Conservation (phyloP, 2,797 vertebrate species). For the Masticophis lateralis region DNA sequence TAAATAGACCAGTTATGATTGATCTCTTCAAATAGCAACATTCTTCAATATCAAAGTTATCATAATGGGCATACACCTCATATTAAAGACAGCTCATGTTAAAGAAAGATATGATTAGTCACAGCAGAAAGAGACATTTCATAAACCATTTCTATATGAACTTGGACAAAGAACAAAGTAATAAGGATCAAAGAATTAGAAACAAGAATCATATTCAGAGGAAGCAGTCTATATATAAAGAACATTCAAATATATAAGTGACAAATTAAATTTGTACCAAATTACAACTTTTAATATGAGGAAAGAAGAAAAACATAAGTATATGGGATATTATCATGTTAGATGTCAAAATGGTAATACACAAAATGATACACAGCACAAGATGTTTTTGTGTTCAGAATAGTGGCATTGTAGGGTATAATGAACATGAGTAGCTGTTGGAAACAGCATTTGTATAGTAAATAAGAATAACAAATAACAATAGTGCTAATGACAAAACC, state of each 20-base stretch:
- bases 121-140: background rate
- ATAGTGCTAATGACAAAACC: background rate
- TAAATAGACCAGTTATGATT: background rate
- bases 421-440: background rate
- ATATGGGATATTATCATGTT: background rate
- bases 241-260: background rate
- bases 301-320: background rate
- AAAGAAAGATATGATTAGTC: background rate
- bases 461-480: background rate
- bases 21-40: background rate
- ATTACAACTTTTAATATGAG: background rate
- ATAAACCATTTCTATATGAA: background rate
- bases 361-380: background rate
- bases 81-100: background rate
- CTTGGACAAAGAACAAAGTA: background rate
- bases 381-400: background rate
- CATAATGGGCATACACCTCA: background rate
- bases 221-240: background rate
- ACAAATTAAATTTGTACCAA: background rate
- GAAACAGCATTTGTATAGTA: background rate
- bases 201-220: background rate
- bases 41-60: background rate
- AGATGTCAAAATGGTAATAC: background rate
- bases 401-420: background rate
- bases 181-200: background rate